phyloP scores from a whole-genome alignment of 2,888 invertebrate genomes.

The Leucophora obtusa region DNA sequence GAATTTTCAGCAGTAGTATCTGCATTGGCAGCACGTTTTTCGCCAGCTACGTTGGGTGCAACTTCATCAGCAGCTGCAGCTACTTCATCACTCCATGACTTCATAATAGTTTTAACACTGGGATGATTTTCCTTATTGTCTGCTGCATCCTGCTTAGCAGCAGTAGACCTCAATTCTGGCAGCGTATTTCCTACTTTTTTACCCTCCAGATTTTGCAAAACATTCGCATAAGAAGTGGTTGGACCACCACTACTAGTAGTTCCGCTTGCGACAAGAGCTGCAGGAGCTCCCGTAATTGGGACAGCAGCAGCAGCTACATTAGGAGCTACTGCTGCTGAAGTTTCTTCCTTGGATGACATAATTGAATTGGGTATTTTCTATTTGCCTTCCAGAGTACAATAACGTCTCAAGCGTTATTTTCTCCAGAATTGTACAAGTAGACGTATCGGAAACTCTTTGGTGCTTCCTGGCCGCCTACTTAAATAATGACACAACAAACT shows the following conservation, averaged over 20 bases:
- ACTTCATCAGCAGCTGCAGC: slow-evolving; percentile 68
- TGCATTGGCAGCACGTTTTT: slow-evolving; percentile 74
- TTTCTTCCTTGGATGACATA: slow-evolving; percentile 76
- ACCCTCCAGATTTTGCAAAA: slow-evolving; percentile 80
- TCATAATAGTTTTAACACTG: slow-evolving; percentile 72
- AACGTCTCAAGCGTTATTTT: slow-evolving; percentile 65
- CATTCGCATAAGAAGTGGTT: slow-evolving; percentile 85
- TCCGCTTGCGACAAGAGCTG: slow-evolving; percentile 79
- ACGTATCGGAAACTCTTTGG: slow-evolving; percentile 73
- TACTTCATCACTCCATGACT: slow-evolving; percentile 77
- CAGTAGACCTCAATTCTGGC: slow-evolving; percentile 37
- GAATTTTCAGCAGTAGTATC: slow-evolving; percentile 76
- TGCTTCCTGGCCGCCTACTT: slow-evolving; percentile 72
- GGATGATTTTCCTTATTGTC: slow-evolving; percentile 74
- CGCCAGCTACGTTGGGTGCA: slow-evolving; percentile 73
- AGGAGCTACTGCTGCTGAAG: slow-evolving; percentile 66
- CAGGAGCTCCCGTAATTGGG: slow-evolving; percentile 48
- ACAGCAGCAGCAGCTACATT: slow-evolving; percentile 52
- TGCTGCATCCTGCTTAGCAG: slow-evolving; percentile 61
- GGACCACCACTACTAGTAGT: slow-evolving; percentile 80
- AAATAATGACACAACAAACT: slow-evolving; percentile 16
- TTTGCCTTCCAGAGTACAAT: slow-evolving; percentile 67
- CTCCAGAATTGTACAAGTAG: slow-evolving; percentile 60
- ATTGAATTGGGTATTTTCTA: slow-evolving; percentile 54
- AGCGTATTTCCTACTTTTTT: slow-evolving; percentile 66